Conservation (phyloP, 2,888 invertebrate species). For the Xanthostigma xanthostigma region DNA sequence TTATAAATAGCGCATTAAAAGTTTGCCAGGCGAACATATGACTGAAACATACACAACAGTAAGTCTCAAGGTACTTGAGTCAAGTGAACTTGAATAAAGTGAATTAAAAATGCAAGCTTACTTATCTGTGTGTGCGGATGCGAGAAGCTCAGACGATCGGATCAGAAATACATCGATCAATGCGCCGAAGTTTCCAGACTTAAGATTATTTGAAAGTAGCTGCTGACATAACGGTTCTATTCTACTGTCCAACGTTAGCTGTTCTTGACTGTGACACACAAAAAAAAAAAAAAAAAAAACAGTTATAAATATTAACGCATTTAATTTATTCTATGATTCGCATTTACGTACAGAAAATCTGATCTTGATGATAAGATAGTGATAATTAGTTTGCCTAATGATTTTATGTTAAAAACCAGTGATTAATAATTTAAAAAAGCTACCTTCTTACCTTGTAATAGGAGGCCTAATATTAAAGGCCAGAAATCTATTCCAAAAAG, state of each 20-base stretch:
- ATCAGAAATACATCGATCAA: slow-evolving; percentile 75
- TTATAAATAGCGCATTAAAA: slow-evolving; percentile 82
- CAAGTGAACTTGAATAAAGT: no score
- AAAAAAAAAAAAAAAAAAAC: no score
- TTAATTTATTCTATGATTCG: no score
- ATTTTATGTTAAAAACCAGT: no score
- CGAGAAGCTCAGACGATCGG: slow-evolving; percentile 66
- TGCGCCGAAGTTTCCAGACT: slow-evolving; percentile 80
- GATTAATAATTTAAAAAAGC: not conserved
- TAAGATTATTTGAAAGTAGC: slow-evolving; percentile 68
- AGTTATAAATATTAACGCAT: not conserved
- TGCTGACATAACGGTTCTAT: slow-evolving; percentile 59
- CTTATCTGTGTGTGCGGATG: slow-evolving; percentile 81
- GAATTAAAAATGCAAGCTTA: no score
- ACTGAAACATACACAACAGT: slow-evolving; percentile 31
- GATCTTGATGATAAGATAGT: no score
- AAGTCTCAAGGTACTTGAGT: no score
- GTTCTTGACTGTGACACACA: slow-evolving; percentile 56
- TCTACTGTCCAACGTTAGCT: slow-evolving; percentile 64
- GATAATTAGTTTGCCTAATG: no score
- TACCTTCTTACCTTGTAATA: slow-evolving; percentile 49
- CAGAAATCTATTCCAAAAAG: slow-evolving; percentile 87
- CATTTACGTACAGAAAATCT: no score
- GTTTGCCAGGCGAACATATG: slow-evolving; percentile 83
- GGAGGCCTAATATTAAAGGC: slow-evolving; percentile 82